Conservation (phyloP, 2,888 invertebrate species). For the Agrotis segetum region DNA sequence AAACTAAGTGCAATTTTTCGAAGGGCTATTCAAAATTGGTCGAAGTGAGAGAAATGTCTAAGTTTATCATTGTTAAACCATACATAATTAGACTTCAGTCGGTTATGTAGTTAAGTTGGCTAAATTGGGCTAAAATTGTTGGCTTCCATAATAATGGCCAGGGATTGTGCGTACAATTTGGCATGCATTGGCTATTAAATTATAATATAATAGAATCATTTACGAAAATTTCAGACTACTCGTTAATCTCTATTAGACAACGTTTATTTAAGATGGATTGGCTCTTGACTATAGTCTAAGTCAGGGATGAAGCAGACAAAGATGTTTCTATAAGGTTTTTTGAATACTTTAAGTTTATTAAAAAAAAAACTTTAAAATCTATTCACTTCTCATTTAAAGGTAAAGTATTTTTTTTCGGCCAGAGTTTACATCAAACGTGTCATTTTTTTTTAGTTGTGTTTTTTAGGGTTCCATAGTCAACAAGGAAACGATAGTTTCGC, state of each 20-base stretch:
- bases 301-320: too few species aligned
- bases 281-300: too few species aligned
- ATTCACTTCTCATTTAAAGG: too few species aligned
- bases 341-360: too few species aligned
- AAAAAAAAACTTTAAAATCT: too few species aligned
- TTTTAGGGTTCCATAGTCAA: too few species aligned
- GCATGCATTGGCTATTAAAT: slow-evolving; percentile 74
- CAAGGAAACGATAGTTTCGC: too few species aligned
- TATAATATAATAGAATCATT: slow-evolving; percentile 41
- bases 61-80: neutral
- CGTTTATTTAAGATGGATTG: too few species aligned
- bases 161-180: slow-evolving; percentile 72
- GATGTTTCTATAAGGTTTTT: too few species aligned
- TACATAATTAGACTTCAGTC: slow-evolving; percentile 26
- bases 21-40: neutral
- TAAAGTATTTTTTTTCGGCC: too few species aligned
- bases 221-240: slow-evolving; percentile 29
- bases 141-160: slow-evolving; percentile 46
- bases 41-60: neutral
- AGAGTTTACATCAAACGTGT: too few species aligned
- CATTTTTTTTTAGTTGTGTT: too few species aligned
- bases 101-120: slow-evolving; percentile 20
- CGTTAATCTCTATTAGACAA: slow-evolving; percentile 6
- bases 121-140: slow-evolving; percentile 46
- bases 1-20: neutral